Percentiles rank a stretch among this genome's conserved stretches.
Evolutionary conservation across 2,113 vertebrate genomes (phyloP).

Genomic region (Narcine bancroftii): DNA sequence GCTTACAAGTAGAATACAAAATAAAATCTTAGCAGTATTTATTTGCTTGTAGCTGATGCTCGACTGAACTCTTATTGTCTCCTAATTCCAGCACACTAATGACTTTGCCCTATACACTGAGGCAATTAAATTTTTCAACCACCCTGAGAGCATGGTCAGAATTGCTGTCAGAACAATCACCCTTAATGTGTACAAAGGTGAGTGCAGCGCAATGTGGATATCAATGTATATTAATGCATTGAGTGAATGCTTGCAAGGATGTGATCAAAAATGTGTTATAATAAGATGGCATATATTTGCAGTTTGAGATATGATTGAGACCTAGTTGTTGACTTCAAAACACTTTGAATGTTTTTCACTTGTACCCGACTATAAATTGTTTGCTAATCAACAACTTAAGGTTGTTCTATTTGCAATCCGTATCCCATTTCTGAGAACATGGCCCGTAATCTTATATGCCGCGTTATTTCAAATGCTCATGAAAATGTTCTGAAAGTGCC

Average conservation of each 20-base stretch:
- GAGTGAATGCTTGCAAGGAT: not conserved
- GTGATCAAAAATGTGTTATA: not conserved
- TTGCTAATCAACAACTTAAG: not conserved
- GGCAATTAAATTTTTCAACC: slow-evolving; percentile 99
- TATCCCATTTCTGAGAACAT: too few species aligned
- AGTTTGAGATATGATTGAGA: not conserved
- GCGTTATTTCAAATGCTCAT: too few species aligned
- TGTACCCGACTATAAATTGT: not conserved
- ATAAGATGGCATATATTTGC: not conserved
- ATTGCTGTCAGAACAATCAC: slow-evolving; percentile 97
- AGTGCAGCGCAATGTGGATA: slow-evolving; percentile 42
- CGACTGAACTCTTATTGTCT: slow-evolving; percentile 50
- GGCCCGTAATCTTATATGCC: too few species aligned
- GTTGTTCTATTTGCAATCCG: not conserved
- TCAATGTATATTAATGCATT: not conserved
- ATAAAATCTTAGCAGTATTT: not conserved
- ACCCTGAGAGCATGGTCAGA: slow-evolving; percentile 97
- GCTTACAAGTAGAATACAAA: not conserved
- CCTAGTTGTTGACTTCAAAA: not conserved
- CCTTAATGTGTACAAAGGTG: slow-evolving; percentile 98
- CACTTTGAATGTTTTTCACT: not conserved
- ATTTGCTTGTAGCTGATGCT: slow-evolving; percentile 40
- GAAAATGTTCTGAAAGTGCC: too few species aligned
- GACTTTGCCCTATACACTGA: slow-evolving; percentile 99
- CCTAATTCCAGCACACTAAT: slow-evolving; percentile 86